These are phyloP conservation scores for Sclerurus mexicanus DNA, from an alignment of 2,113 vertebrate genomes.

Conservation along the genomic window DNA sequence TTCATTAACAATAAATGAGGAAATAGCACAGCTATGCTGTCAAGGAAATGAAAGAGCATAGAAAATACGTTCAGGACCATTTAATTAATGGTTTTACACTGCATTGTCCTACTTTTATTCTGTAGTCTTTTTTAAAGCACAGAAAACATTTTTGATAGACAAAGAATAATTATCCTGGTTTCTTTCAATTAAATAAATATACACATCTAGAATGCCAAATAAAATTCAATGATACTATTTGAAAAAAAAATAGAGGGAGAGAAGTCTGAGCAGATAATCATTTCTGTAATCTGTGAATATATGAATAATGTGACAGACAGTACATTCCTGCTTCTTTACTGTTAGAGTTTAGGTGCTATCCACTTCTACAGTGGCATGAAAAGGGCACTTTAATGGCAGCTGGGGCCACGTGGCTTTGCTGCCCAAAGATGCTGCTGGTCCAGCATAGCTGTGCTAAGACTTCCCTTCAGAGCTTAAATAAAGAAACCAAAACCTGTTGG, in stretches of 20 bases:
- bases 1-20: slow-evolving; percentile 54
- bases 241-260: neutral
- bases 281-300: neutral
- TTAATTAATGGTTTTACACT: slow-evolving; percentile 26
- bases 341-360: neutral
- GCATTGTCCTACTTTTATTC: slow-evolving; percentile 42
- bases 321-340: neutral
- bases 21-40: slow-evolving; percentile 15
- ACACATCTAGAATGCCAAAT: neutral
- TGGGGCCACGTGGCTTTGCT: neutral
- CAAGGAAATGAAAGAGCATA: slow-evolving; percentile 49
- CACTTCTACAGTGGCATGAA: neutral
- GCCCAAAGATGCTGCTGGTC: neutral
- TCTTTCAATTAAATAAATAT: slow-evolving; percentile 17
- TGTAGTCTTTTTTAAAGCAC: slow-evolving; percentile 7
- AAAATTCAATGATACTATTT: neutral
- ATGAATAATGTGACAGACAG: neutral
- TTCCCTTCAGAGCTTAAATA: neutral
- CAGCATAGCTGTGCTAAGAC: neutral
- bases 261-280: neutral
- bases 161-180: neutral
- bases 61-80: neutral
- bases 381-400: neutral
- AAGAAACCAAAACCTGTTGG: neutral
- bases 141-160: neutral